These are phyloP conservation scores for Brevimyrus niger DNA, from an alignment of 2,113 vertebrate species.

Conservation along the genomic window DNA sequence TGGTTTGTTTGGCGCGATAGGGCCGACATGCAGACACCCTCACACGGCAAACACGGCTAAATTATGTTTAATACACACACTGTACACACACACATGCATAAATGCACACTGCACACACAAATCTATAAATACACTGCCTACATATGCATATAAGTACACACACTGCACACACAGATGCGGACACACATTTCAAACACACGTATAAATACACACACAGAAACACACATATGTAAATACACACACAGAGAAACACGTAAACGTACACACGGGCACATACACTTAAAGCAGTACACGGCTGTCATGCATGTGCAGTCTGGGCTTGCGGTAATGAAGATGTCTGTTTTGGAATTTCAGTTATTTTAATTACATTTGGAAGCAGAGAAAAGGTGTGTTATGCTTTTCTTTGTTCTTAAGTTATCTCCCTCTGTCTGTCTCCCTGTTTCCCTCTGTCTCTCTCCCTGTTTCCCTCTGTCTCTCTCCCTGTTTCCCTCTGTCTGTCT, in stretches of 20 bases:
- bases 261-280: too few relatives aligned
- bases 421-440: constrained; percentile 31
- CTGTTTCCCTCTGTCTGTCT: constrained; percentile 42
- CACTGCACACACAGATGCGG: too few relatives aligned
- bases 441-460: constrained; percentile 23
- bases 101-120: background rate
- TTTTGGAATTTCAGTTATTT: background rate
- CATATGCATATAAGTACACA: too few relatives aligned
- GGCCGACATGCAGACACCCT: too few relatives aligned
- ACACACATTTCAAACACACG: background rate
- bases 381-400: background rate
- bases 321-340: background rate
- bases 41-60: too few relatives aligned
- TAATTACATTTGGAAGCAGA: background rate
- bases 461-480: too few relatives aligned
- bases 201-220: background rate
- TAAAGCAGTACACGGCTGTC: background rate
- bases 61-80: too few relatives aligned
- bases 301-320: background rate
- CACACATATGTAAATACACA: background rate
- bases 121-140: background rate
- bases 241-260: background rate
- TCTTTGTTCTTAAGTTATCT: background rate
- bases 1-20: too few relatives aligned
- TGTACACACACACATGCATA: background rate